Base-by-base conservation (phyloP, 2,888 invertebrate species). In the Enoplolaimus lenunculus region DNA sequence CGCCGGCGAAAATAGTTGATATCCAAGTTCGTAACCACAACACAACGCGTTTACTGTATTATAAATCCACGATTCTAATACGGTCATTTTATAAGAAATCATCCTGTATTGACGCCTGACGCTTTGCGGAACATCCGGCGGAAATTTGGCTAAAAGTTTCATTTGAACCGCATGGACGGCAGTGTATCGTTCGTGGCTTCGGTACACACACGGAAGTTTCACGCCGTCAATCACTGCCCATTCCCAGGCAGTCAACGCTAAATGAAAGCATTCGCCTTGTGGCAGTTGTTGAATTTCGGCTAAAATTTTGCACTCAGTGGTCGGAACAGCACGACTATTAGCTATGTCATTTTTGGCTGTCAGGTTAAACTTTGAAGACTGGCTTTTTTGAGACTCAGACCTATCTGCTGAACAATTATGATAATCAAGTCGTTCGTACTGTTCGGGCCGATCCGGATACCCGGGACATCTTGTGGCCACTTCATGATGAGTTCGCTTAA, bases 91-190 rank as follows among this genome's bases (percentile, higher is more conserved):
- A 68, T 76, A 75, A 2, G 75, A 74, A 21, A 71, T 66, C 77
- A 77, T 76, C 29, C 75, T 74, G 71, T 73, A 72, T 34, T 71
- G 72, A 13, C 71, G 69, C 34, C 72, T 74, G 60, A 76, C 72
- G 1, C 75, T 74, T 1, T 35, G 30, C 0, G 77, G 76, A 45
- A 77, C 74, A 67, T 74, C 74, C 0, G 77, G 75, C 30, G 77
- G 76, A 69, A 77, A 77, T 65, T 77, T 76, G 70, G 74, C 74
- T 35, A 77, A 68, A 28, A 77, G 71, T 34, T 74, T 73, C 72
- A 77, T 71, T 71, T 77, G 77, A 7, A 77, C 76, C 74, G 76
- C 76, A 68, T 77, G 76, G 0, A 77, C 77, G 3, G 77, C 74
- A 71, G 60, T 72, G 62, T 57, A 73, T 29, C 66, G 45, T 33